Conservation (phyloP, 1,140 invertebrate genomes). For the Apis mellifera region Amel_HAv3.1 CM009931.2:8502001-8502500, state of each 20-base stretch:
- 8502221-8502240: constrained; percentile 31
- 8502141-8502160: too few relatives aligned
- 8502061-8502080: too few relatives aligned
- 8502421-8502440: not conserved
- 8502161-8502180: not conserved
- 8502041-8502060: too few relatives aligned
- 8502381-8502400: not conserved
- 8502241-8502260: not conserved
- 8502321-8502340: constrained; percentile 38
- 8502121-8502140: too few relatives aligned
- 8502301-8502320: constrained; percentile 31
- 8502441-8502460: too few relatives aligned
- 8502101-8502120: too few relatives aligned
- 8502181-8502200: not conserved
- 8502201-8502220: constrained; percentile 1
- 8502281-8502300: constrained; percentile 29
- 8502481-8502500: too few relatives aligned
- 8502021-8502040: too few relatives aligned
- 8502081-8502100: too few relatives aligned
- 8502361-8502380: constrained; percentile 35
- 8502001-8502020: too few relatives aligned
- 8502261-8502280: constrained; percentile 31
- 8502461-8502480: too few relatives aligned
- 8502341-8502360: constrained; percentile 31
- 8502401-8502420: not conserved